These are phyloP conservation scores for Heliconius nattereri DNA, from an alignment of 1,140 invertebrate genomes.

Conservation along the genomic window DNA sequence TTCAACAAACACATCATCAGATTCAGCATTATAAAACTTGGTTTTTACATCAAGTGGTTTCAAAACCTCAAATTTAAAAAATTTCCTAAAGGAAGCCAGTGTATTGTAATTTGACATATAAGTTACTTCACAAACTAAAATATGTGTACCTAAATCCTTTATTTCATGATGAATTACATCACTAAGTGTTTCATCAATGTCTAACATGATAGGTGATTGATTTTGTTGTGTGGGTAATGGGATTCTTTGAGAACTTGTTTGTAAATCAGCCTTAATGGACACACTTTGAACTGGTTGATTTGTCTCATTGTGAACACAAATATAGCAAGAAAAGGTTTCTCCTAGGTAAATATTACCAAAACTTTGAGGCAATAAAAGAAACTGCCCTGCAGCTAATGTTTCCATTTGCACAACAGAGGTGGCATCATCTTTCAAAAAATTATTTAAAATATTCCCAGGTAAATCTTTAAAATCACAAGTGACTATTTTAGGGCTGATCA, in stretches of 20 bases:
- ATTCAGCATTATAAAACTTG: conserved; percentile 98
- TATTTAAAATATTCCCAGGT: conserved; percentile 89
- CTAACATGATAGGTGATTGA: conserved; percentile 84
- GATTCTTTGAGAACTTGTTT: conserved; percentile 94
- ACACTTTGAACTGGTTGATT: conserved; percentile 90
- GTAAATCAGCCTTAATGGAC: conserved; percentile 93
- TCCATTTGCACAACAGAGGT: conserved; percentile 89
- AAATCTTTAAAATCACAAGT: conserved; percentile 93
- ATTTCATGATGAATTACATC: conserved; percentile 99
- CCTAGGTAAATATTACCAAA: conserved; percentile 93
- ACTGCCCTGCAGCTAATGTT: conserved; percentile 91
- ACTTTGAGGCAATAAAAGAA: conserved; percentile 96
- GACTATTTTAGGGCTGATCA: conserved; percentile 89
- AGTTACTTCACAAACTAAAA: conserved; percentile 97
- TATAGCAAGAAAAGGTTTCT: conserved; percentile 98
- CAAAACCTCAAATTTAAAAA: conserved; percentile 99
- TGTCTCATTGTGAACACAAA: conserved; percentile 98
- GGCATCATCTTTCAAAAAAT: conserved; percentile 89
- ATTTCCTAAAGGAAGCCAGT: conserved; percentile 93
- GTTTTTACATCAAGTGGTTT: conserved; percentile 99
- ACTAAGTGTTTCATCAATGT: conserved; percentile 93
- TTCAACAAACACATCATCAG: conserved; percentile 98
- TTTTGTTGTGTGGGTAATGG: conserved; percentile 85
- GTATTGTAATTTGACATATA: conserved; percentile 89
- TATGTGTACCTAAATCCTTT: conserved; percentile 98